Percentiles rank a stretch among this genome's conserved stretches.
These are phyloP conservation scores for Geococcyx californianus DNA, from an alignment of 2,113 vertebrate species.

Conservation along the genomic window DNA sequence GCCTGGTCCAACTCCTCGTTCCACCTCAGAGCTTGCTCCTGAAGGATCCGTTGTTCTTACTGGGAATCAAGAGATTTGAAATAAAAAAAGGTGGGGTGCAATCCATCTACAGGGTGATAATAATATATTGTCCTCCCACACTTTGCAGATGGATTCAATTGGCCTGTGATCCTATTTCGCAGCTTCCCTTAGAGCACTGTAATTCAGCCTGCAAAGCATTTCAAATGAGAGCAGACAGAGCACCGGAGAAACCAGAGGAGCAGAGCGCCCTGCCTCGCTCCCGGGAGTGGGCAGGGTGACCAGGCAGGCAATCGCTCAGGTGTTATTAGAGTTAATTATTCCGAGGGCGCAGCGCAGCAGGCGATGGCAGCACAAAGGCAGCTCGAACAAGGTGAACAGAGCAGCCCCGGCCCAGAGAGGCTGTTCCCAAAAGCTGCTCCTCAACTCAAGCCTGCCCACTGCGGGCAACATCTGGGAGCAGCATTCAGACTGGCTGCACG, in stretches of 20 bases:
- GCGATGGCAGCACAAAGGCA: background rate
- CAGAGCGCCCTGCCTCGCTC: rapidly evolving
- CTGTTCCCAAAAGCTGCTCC: background rate
- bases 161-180: conserved; percentile 48
- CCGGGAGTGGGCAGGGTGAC: background rate
- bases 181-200: conserved; percentile 34
- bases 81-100: background rate
- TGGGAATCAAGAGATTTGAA: background rate
- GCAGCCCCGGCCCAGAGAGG: background rate
- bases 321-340: conserved; percentile 30
- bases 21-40: background rate
- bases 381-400: background rate
- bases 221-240: background rate
- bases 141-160: conserved; percentile 42
- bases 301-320: background rate
- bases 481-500: background rate
- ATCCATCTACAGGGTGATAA: background rate
- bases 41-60: background rate
- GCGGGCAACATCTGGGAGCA: rapidly evolving
- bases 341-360: background rate
- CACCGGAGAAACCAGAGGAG: background rate
- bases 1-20: background rate
- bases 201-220: conserved; percentile 19
- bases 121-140: background rate
- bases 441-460: background rate